Evolutionary conservation across 1,140 invertebrate species (phyloP).

Genomic region (Argopecten irradians): DNA sequence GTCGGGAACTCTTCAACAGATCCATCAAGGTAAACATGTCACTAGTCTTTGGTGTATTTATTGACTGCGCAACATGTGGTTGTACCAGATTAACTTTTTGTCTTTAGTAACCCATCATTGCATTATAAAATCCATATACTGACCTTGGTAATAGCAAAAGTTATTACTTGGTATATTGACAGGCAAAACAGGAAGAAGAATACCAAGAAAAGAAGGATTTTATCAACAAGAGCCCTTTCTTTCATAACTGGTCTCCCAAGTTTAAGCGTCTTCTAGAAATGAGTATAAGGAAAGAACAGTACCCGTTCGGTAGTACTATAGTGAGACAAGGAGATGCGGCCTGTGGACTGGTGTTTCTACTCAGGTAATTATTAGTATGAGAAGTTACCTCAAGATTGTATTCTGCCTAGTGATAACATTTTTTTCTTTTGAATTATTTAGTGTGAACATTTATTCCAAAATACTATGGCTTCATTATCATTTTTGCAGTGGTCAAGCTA

Average conservation of each 20-base stretch:
- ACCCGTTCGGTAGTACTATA: slow-evolving; percentile 67
- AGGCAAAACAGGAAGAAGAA: slow-evolving; percentile 71
- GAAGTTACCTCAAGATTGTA: background rate
- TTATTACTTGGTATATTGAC: background rate
- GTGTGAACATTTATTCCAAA: no score
- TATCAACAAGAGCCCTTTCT: slow-evolving; percentile 64
- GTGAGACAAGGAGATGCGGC: slow-evolving; percentile 68
- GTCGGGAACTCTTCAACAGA: slow-evolving; percentile 70
- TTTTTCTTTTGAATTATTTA: background rate
- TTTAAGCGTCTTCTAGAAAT: slow-evolving; percentile 71
- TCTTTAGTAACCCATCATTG: background rate
- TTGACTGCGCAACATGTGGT: background rate
- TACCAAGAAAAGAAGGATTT: slow-evolving; percentile 69
- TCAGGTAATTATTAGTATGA: slow-evolving; percentile 63
- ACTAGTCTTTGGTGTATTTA: no score
- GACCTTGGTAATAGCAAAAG: background rate
- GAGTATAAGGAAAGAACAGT: slow-evolving; percentile 69
- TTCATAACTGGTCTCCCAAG: slow-evolving; percentile 67
- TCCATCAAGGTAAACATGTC: slow-evolving; percentile 67
- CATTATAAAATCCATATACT: background rate
- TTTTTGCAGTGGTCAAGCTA: slow-evolving; percentile 68
- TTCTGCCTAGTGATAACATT: background rate
- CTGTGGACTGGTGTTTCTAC: slow-evolving; percentile 69
- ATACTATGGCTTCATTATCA: no score
- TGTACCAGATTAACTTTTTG: background rate